phyloP scores from a whole-genome alignment of 2,797 vertebrate genomes.

The Heterohyrax brucei region DNA sequence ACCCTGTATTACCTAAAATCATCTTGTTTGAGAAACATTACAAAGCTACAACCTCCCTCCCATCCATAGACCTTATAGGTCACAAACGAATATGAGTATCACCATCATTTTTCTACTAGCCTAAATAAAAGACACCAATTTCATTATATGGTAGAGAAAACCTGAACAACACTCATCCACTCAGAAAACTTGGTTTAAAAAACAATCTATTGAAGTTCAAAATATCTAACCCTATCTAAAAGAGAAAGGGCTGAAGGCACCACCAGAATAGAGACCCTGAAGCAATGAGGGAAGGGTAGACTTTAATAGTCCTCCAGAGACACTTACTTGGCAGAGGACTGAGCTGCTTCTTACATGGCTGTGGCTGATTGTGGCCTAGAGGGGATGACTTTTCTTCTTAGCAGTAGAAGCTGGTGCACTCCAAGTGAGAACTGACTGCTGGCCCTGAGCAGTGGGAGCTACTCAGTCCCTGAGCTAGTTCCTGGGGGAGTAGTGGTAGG shows the following conservation, averaged over 20 bases:
- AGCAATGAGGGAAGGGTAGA: not conserved
- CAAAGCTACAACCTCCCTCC: not conserved
- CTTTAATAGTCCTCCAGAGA: conserved; percentile 46
- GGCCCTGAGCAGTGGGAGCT: not conserved
- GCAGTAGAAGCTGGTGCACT: accelerated
- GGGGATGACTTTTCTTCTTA: not conserved
- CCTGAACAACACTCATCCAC: not conserved
- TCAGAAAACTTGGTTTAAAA: not conserved
- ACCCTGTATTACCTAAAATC: not conserved
- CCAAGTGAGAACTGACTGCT: not conserved
- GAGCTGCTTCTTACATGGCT: not conserved
- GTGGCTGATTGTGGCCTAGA: not conserved
- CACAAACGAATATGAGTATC: not conserved
- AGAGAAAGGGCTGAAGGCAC: not conserved
- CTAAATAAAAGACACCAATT: conserved; percentile 7
- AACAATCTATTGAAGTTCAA: not conserved
- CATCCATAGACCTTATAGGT: not conserved
- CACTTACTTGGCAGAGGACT: conserved; percentile 70
- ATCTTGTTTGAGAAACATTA: not conserved
- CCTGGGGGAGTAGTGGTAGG: not conserved
- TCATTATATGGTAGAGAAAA: not conserved
- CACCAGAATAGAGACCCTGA: not conserved
- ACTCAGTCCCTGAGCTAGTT: not conserved
- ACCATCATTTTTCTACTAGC: not conserved
- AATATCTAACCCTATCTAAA: not conserved